Conservation (phyloP, 2,797 vertebrate genomes). For the Alauda arvensis region DNA sequence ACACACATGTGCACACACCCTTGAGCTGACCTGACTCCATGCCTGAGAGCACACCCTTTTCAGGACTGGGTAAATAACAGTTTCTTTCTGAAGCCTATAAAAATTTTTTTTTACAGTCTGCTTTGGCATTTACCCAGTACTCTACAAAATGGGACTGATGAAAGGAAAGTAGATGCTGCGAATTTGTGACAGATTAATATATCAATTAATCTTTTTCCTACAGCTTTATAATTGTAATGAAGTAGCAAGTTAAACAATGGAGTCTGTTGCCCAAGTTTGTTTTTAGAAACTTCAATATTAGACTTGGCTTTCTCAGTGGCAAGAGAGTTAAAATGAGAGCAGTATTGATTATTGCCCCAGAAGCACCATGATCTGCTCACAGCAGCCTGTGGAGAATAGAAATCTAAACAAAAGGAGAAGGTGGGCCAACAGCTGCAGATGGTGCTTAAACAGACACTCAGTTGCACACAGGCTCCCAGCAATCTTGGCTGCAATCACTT, state of each 20-base stretch:
- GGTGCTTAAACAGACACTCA: not conserved
- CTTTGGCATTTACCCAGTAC: not conserved
- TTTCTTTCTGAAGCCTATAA: not conserved
- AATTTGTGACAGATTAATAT: not conserved
- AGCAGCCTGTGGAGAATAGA: not conserved
- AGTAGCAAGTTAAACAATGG: not conserved
- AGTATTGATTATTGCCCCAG: conserved; percentile 20
- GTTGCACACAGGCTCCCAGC: not conserved
- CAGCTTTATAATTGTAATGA: not conserved
- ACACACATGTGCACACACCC: not conserved
- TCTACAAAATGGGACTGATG: not conserved
- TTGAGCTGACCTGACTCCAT: not conserved
- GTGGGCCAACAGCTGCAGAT: conserved; percentile 28
- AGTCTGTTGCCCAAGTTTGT: not conserved
- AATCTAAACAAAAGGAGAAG: conserved; percentile 25
- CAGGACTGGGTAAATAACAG: not conserved
- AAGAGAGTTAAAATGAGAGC: not conserved
- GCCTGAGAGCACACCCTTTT: not conserved
- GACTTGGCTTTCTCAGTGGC: not conserved
- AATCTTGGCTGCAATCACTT: not conserved
- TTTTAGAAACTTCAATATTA: not conserved
- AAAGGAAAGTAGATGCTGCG: not conserved
- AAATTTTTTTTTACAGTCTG: not conserved
- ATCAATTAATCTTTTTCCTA: not conserved
- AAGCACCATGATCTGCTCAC: not conserved